Evolutionary conservation across 1,140 invertebrate genomes (phyloP).

Genomic region (Lepidurus couesii): DNA sequence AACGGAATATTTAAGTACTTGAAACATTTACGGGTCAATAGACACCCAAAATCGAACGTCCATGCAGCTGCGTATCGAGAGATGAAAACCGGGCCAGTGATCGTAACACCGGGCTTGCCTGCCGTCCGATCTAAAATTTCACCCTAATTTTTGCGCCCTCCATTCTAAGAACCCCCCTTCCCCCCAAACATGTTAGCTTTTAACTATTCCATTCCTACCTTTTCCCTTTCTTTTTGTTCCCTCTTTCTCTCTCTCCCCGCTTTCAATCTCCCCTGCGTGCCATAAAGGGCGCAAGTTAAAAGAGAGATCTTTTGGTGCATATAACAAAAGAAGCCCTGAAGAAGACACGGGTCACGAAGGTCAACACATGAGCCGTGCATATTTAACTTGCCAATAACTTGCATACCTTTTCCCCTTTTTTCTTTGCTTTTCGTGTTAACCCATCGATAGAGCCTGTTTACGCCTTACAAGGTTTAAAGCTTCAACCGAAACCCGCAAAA

Average conservation of each 20-base stretch:
- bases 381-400: slow-evolving; percentile 7
- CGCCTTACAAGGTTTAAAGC: not conserved
- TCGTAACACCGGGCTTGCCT: slow-evolving; percentile 20
- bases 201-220: slow-evolving; percentile 19
- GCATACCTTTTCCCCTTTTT: not conserved
- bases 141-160: slow-evolving; percentile 18
- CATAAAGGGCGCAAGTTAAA: slow-evolving; percentile 17
- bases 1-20: not conserved
- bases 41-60: not conserved
- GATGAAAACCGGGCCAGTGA: slow-evolving; percentile 9
- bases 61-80: not conserved
- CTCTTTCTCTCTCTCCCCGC: not conserved
- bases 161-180: not conserved
- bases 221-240: not conserved
- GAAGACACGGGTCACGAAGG: slow-evolving; percentile 12
- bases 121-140: slow-evolving; percentile 9
- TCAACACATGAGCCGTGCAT: slow-evolving; percentile 14
- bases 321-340: slow-evolving; percentile 19
- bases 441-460: not conserved
- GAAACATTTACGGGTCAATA: not conserved
- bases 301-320: slow-evolving; percentile 3
- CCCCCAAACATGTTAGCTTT: not conserved
- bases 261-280: slow-evolving; percentile 13
- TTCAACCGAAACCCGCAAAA: not conserved
- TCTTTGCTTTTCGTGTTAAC: not conserved